Evolutionary conservation across 2,113 vertebrate genomes (phyloP).

Genomic region (Eidolon helvum): DNA sequence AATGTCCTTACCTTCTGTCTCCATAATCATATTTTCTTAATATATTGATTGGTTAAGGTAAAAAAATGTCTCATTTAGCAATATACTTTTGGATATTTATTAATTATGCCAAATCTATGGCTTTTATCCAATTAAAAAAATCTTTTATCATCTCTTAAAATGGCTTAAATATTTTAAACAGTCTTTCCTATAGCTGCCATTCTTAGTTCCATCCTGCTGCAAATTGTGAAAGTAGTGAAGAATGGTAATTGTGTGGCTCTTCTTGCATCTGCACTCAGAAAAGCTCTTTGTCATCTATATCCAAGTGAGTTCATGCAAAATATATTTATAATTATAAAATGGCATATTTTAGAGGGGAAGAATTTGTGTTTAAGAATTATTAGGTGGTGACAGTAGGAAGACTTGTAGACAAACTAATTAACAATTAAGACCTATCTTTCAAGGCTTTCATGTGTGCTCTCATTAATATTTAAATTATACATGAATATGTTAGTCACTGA

Average conservation of each 20-base stretch:
- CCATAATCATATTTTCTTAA: constrained; percentile 67
- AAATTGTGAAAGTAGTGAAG: constrained; percentile 19
- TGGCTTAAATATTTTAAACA: not conserved
- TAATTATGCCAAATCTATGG: constrained; percentile 55
- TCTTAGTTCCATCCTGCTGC: not conserved
- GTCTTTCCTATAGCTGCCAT: constrained; percentile 7
- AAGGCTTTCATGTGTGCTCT: constrained; percentile 25
- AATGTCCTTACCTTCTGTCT: constrained; percentile 37
- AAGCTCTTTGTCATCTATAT: not conserved
- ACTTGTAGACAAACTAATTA: constrained; percentile 72
- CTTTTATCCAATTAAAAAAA: constrained; percentile 18
- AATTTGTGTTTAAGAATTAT: constrained; percentile 63
- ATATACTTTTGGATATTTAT: constrained; percentile 64
- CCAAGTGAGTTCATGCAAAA: constrained; percentile 56
- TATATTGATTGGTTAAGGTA: constrained; percentile 62
- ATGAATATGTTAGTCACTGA: not conserved
- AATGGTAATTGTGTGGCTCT: not conserved
- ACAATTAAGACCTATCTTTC: constrained; percentile 55
- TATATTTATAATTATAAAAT: constrained; percentile 34
- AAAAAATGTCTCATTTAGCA: constrained; percentile 61
- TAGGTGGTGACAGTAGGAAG: constrained; percentile 47
- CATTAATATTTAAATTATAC: constrained; percentile 68
- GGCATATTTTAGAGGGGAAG: constrained; percentile 53
- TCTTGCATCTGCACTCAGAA: not conserved
- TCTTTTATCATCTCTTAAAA: constrained; percentile 57